Evolutionary conservation across 2,888 invertebrate genomes (phyloP), one percentile per base, ranked within the genome.

Genomic region (Pseudococcus jackbeardsleyi): DNA sequence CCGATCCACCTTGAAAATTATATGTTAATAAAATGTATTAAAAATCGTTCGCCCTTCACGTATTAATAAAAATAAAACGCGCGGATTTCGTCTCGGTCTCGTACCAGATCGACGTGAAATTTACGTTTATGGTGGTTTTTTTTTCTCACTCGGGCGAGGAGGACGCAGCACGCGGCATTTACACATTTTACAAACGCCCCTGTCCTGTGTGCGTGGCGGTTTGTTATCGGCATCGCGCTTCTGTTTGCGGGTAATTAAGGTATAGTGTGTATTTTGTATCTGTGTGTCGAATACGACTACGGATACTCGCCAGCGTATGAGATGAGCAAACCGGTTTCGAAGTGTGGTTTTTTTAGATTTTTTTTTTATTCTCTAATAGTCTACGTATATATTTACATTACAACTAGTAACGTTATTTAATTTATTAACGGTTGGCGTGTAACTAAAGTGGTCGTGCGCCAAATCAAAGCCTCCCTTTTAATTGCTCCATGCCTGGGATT

Each of bases 1-100:
- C 79, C 88, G 82, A 88, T 88, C 79, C 88, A 88, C 88, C 88
- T 88, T 88, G 88, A 88, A 88, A 79, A 64, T 88, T 88, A 22
- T 82, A 79, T 79, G 86, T 86, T 86, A 39, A 50, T 88, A 88
- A 88, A 88, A 88, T 88, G 88, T 88, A 88, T 88, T 88, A 79
- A 88, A 64, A 88, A 88, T 88, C 79, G 79, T 50, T 50, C 88
- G 88, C 88, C 82, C 59, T 79, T 88, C 59, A 59, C 79, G 12
- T 22, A 64, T 64, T 64, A 64, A 64, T 64, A 64, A 64, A 64
- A 64, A 64, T 12, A 64, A 64, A 59, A 72, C 72, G 72, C 11
- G 17, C 22, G 64, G 22, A 64, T 64, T 11, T 64, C 54, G 77
- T 33, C 77, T 77, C 72, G 72, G 72, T 0, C 77, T 8, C 17